Evolutionary conservation across 2,113 vertebrate genomes (phyloP).

Genomic region (Bambusicola thoracicus): DNA sequence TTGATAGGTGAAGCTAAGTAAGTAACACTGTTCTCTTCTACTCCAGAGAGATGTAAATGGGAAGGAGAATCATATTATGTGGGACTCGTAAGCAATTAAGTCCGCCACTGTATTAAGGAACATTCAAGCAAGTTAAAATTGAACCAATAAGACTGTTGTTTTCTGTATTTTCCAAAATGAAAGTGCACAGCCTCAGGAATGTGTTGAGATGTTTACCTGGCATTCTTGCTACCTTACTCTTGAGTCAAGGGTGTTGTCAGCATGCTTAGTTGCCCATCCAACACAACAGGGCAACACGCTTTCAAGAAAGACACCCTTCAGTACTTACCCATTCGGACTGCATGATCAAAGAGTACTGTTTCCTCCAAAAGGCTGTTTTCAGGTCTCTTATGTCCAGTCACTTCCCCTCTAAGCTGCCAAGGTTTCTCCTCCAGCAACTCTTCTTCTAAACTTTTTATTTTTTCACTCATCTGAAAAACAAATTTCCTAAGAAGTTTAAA

Average conservation of each 20-base stretch:
- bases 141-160: background rate
- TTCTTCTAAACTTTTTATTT: conserved; percentile 89
- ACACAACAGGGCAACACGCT: rapidly evolving
- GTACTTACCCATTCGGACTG: conserved; percentile 83
- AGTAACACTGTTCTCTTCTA: background rate
- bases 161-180: background rate
- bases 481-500: background rate
- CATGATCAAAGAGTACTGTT: conserved; percentile 89
- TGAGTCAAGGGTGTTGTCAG: background rate
- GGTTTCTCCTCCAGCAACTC: conserved; percentile 87
- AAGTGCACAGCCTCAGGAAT: background rate
- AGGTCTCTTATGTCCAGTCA: conserved; percentile 87
- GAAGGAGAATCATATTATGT: background rate
- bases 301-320: background rate
- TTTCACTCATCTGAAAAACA: conserved; percentile 87
- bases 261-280: background rate
- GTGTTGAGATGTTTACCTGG: background rate
- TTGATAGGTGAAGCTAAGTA: background rate
- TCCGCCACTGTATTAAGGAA: background rate
- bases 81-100: background rate
- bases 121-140: background rate
- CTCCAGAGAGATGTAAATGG: background rate
- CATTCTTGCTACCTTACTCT: background rate
- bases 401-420: conserved; percentile 95
- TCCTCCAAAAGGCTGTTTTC: conserved; percentile 97